These are phyloP conservation scores for Lophotis ruficrista DNA, from an alignment of 2,113 vertebrate species.

Conservation along the genomic window DNA sequence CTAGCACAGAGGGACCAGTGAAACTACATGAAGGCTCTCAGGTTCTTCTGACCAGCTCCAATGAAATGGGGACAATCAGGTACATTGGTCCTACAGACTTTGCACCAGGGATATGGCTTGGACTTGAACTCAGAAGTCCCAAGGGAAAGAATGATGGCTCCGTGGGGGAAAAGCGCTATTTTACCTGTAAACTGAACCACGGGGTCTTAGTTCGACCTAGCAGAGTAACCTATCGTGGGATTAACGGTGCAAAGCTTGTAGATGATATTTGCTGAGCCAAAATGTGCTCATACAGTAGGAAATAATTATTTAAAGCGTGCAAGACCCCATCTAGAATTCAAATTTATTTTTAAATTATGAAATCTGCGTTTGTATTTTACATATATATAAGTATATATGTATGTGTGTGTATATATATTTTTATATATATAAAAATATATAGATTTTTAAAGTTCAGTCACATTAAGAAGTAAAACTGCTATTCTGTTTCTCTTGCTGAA, in stretches of 20 bases:
- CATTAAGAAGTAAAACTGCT: neutral
- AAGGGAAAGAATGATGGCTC: conserved; percentile 92
- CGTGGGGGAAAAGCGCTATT: conserved; percentile 88
- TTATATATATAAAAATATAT: neutral
- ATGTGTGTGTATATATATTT: neutral
- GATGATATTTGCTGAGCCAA: conserved; percentile 79
- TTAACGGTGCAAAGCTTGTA: conserved; percentile 88
- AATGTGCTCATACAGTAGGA: fast-evolving
- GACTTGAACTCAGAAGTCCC: conserved; percentile 89
- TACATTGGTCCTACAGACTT: conserved; percentile 91
- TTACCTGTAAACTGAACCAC: conserved; percentile 85
- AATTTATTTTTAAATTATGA: neutral
- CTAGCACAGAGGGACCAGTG: conserved; percentile 43
- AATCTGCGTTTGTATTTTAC: neutral
- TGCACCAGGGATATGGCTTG: conserved; percentile 90
- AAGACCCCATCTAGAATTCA: neutral
- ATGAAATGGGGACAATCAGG: conserved; percentile 90
- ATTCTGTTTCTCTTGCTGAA: neutral
- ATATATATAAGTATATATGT: neutral
- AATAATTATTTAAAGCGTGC: neutral
- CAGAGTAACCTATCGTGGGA: conserved; percentile 91
- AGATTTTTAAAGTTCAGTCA: neutral
- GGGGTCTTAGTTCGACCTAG: conserved; percentile 92
- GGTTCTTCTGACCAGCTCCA: conserved; percentile 92
- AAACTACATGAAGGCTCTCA: conserved; percentile 89